Evolutionary conservation across 2,888 invertebrate species (phyloP), one percentile per base, ranked within the genome.

Genomic region (Aleiodes leptofemur): DNA sequence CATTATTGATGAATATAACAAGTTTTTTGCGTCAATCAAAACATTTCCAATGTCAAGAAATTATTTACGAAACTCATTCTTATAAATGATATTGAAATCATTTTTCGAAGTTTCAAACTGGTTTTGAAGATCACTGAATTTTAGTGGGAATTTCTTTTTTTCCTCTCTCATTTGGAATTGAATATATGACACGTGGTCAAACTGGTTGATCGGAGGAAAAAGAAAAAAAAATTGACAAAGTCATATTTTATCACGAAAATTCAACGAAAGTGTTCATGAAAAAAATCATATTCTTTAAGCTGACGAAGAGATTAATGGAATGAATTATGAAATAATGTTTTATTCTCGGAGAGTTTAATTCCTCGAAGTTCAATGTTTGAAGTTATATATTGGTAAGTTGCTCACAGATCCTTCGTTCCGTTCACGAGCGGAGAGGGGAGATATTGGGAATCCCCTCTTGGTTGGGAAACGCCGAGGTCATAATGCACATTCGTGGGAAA

Each of bases 401-500:
- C 61, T 34, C 34, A 34, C 38, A 38, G 7, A 61, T 61, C 61
- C 61, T 43, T 43, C 43, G 9, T 38, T 38, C 8, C 38, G 38
- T 11, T 43, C 43, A 11, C 4, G 43, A 43, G 11, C 3, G 43
- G 8, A 43, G n/a, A 61, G 61, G 38, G 61, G 61, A 59, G 61
- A 11, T 59, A 59, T 61, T 34, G 61, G 59, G 59, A 38, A 29
- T 51, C 51, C 71, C 71, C 53, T 31, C 48, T 29, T 29, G 11
- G 56, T 16, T 71, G 50, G 59, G 48, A 71, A 71, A 71, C 57
- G 59, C 59, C 59, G 71, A 71, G 71, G 71, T 48, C 71, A 31
- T 48, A 14, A 50, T 38, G 38, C 14, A 61, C 61, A n/a, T 29
- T 9, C 31, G 9, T 71, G 48, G 71, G 59, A 50, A 71, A 43